Evolutionary conservation across 2,797 vertebrate species (phyloP).

Genomic region (Melanotaenia maccullochi): DNA sequence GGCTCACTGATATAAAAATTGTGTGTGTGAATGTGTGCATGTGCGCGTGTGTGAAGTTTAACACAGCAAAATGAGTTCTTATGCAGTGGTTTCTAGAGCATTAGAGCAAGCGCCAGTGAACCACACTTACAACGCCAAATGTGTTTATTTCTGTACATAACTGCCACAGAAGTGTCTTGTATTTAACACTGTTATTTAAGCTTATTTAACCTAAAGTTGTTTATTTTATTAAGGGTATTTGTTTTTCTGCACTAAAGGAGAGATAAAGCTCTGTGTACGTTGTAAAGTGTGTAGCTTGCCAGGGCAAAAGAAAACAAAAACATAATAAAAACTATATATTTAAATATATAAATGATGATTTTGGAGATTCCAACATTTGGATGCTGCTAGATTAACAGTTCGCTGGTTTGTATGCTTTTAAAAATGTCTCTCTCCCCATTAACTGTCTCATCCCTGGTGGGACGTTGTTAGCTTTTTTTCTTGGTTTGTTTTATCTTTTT

Average conservation of each 20-base stretch:
- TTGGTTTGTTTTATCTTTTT: conserved; percentile 34
- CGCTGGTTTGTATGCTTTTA: conserved; percentile 94
- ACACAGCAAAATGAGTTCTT: conserved; percentile 80
- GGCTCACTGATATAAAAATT: conserved; percentile 83
- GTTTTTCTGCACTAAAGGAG: conserved; percentile 87
- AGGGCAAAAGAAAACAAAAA: conserved; percentile 69
- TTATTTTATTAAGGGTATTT: conserved; percentile 85
- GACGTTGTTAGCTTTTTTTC: conserved; percentile 79
- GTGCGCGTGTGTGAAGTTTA: conserved; percentile 54
- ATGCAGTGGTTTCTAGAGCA: conserved; percentile 79
- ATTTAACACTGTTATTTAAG: conserved; percentile 99
- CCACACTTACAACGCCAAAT: conserved; percentile 87
- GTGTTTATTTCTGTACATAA: conserved; percentile 94
- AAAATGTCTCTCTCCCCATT: conserved; percentile 84
- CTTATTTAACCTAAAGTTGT: conserved; percentile 96
- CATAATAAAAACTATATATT: conserved; percentile 73
- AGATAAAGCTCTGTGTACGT: conserved; percentile 85
- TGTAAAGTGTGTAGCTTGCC: conserved; percentile 85
- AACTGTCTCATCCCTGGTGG: conserved; percentile 88
- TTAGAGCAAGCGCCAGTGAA: conserved; percentile 80
- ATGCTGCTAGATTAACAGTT: conserved; percentile 93
- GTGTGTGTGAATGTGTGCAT: conserved; percentile 34
- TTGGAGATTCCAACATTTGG: conserved; percentile 90
- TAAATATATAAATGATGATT: conserved; percentile 83
- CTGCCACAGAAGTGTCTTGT: conserved; percentile 93